Base-by-base conservation (phyloP, 1,140 invertebrate species). In the Drosophila mojavensis region DNA sequence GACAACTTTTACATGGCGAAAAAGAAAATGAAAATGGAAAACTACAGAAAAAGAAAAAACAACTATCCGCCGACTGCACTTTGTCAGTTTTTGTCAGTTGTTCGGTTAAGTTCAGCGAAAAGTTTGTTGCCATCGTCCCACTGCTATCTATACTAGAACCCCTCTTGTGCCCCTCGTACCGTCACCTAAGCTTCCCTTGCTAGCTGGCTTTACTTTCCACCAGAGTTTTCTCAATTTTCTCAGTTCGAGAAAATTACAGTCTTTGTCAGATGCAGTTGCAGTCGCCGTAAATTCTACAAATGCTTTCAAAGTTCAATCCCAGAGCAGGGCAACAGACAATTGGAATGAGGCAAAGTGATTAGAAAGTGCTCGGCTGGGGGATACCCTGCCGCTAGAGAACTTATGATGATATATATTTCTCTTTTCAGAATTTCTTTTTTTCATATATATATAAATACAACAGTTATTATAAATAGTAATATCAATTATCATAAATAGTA, bases 81-180 rank as follows among this genome's bases (percentile, higher is more conserved):
- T 88, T 86, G 79, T 89, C 79, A 82, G 79, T 76, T 85, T 85
- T 75, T 82, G 75, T 61, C 77, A 78, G 62, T 85, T 81, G 61
- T 84, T 76, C 72, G 59, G 63, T 72, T 67, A 70, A 67, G 71
- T 83, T 67, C 60, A 64, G 64, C 66, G 58, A 65, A 81, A 72
- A 83, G 74, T 79, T 82, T 64, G 20, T 65, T 65, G 51, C 56
- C 58, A 28, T 53, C 47, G 43, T 28, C 26, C 39, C n/a, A 3
- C 28, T 59, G 10, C 30, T n/a, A 47, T 26, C 28, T 55, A 17
- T 15, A 3, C 20, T 13, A 26, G 1, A 24, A 26, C 0, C 7
- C 20, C 11, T 17, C 43, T 9, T 13, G 11, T 45, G 13, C 5
- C 41, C 20, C 24, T 28, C 13, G 9, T 10, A 15, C 33, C 62